Conservation (phyloP, 2,797 vertebrate species). For the Peromyscus eremicus region DNA sequence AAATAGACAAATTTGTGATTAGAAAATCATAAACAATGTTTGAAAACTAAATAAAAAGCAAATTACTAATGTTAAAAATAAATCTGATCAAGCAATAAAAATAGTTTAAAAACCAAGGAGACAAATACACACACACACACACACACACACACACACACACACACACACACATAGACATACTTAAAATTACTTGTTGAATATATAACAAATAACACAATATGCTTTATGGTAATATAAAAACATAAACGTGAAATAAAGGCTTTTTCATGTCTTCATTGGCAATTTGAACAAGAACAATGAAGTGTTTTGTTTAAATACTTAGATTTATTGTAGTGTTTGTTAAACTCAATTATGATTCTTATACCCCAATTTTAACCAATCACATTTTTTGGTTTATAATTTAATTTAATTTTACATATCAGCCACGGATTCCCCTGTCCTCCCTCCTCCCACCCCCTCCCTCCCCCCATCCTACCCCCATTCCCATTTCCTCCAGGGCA, state of each 20-base stretch:
- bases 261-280: not conserved
- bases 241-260: not conserved
- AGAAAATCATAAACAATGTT: not conserved
- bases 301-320: slow-evolving; percentile 32
- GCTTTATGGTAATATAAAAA: not conserved
- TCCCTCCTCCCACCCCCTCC: too few species aligned
- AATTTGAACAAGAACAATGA: not conserved
- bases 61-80: not conserved
- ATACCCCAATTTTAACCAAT: slow-evolving; percentile 29
- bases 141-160: not conserved
- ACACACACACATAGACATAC: not conserved
- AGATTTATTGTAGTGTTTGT: not conserved
- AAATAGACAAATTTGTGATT: not conserved
- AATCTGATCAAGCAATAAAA: not conserved
- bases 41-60: not conserved
- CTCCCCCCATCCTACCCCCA: too few species aligned
- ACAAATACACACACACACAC: not conserved
- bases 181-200: not conserved
- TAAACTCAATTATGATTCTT: slow-evolving; percentile 30
- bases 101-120: not conserved
- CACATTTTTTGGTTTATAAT: not conserved
- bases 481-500: too few species aligned
- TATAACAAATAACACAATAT: not conserved
- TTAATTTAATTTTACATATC: too few species aligned
- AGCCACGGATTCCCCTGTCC: too few species aligned